Conservation (phyloP, 2,113 vertebrate species). For the Garra rufa region DNA sequence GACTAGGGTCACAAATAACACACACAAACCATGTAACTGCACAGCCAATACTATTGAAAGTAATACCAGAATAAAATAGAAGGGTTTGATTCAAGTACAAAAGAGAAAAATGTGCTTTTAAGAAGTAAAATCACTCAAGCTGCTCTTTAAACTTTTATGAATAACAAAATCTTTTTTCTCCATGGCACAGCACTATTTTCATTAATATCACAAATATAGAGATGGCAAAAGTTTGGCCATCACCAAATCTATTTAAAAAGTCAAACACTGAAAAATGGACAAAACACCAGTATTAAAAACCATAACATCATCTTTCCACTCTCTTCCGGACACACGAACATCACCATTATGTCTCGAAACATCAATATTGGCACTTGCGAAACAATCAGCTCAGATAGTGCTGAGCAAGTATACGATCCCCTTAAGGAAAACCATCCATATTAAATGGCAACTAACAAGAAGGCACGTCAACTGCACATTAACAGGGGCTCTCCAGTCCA, state of each 20-base stretch:
- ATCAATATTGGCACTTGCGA: conserved; percentile 58
- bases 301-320: conserved; percentile 52
- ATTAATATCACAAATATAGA: conserved; percentile 44
- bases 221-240: conserved; percentile 37
- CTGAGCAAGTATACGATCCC: conserved; percentile 16
- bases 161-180: conserved; percentile 39
- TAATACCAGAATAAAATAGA: conserved; percentile 33
- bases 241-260: conserved; percentile 48
- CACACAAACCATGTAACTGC: conserved; percentile 28
- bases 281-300: conserved; percentile 56
- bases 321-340: conserved; percentile 58
- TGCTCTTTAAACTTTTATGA: conserved; percentile 46
- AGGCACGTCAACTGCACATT: conserved; percentile 2
- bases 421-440: conserved; percentile 28
- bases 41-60: conserved; percentile 32
- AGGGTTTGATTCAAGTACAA: conserved; percentile 60
- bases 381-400: conserved; percentile 37
- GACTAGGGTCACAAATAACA: too few species aligned
- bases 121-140: conserved; percentile 46
- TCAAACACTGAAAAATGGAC: conserved; percentile 54
- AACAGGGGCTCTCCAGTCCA: conserved; percentile 13
- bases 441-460: conserved; percentile 41
- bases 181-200: conserved; percentile 50
- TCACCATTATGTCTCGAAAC: conserved; percentile 43
- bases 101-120: conserved; percentile 21